These are phyloP conservation scores for Mixornis gularis DNA, from an alignment of 2,113 vertebrate genomes.

Conservation along the genomic window DNA sequence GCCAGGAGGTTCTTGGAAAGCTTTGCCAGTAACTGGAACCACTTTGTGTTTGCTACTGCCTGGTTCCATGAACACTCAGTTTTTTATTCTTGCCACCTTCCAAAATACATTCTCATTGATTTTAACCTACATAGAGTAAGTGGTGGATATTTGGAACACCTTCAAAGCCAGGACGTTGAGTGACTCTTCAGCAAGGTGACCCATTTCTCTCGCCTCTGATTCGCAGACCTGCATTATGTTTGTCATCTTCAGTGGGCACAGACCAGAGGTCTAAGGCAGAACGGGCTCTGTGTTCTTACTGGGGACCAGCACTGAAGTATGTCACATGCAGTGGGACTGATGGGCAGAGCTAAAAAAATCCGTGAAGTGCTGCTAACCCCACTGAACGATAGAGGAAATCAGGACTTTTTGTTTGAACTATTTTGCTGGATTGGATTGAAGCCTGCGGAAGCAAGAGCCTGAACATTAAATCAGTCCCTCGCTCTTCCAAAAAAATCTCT, in stretches of 20 bases:
- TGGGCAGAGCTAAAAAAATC: neutral
- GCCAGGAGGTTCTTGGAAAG: neutral
- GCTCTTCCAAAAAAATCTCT: neutral
- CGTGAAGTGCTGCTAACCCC: neutral
- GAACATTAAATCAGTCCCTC: neutral
- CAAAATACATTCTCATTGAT: neutral
- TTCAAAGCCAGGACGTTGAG: neutral
- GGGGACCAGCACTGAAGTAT: neutral
- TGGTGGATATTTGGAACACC: neutral
- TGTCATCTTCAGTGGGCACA: neutral
- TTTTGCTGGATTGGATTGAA: neutral
- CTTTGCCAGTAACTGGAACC: neutral
- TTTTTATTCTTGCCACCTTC: conserved; percentile 6
- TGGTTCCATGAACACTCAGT: neutral
- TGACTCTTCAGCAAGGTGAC: conserved; percentile 10
- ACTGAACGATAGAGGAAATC: neutral
- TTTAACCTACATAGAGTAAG: neutral
- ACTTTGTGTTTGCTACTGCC: neutral
- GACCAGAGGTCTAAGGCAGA: neutral
- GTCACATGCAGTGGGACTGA: neutral
- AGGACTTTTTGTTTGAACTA: neutral
- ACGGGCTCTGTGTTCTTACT: neutral
- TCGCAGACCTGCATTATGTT: neutral
- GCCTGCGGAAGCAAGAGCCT: neutral
- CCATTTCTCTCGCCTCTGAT: neutral